Conservation (phyloP, 2,113 vertebrate genomes). For the Romanogobio albipinnatus region DNA sequence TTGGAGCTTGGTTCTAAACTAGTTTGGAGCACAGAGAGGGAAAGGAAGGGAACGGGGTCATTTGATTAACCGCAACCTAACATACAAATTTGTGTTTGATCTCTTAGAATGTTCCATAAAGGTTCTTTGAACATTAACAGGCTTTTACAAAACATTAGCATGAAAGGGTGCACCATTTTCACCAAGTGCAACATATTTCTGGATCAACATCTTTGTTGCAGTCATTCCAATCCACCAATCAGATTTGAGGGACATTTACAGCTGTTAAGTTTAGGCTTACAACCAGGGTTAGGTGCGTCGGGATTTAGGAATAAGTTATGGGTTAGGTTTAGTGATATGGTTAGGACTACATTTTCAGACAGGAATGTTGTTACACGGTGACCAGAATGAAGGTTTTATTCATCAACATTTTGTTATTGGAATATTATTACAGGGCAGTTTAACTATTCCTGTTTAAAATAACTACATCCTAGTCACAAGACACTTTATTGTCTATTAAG, state of each 20-base stretch:
- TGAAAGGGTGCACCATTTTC: background rate
- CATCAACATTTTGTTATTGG: background rate
- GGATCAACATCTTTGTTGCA: too few species aligned
- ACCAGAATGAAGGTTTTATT: too few species aligned
- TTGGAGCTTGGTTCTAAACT: background rate
- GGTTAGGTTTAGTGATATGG: too few species aligned
- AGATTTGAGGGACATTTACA: too few species aligned
- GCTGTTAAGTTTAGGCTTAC: too few species aligned
- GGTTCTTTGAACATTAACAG: background rate
- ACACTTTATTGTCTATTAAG: background rate
- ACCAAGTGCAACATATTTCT: too few species aligned
- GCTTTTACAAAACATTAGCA: background rate
- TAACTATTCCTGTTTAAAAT: background rate
- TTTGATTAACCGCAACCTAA: background rate
- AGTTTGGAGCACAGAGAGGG: background rate
- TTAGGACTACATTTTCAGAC: too few species aligned
- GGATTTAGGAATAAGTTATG: too few species aligned
- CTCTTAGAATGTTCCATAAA: background rate
- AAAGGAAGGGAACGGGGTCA: background rate
- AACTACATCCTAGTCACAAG: background rate
- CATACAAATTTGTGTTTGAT: too few species aligned
- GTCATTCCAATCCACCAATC: too few species aligned
- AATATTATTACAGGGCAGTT: background rate
- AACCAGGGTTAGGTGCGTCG: too few species aligned
- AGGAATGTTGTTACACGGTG: too few species aligned